Evolutionary conservation across 2,113 vertebrate species (phyloP).

Genomic region (Daboia siamensis): DNA sequence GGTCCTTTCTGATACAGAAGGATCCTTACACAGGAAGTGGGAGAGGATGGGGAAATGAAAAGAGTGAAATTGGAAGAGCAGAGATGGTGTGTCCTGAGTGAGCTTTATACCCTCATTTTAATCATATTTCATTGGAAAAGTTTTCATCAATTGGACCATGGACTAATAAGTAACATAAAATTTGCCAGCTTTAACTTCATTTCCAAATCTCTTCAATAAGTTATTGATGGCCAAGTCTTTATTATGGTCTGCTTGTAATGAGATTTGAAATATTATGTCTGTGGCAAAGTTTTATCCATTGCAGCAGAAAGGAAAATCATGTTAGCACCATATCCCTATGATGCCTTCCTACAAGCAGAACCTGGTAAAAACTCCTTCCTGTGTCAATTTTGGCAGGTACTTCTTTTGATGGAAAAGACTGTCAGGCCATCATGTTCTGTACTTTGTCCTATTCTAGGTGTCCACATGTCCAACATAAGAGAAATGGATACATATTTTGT

Average conservation of each 20-base stretch:
- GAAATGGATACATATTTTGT: not conserved
- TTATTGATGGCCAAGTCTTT: not conserved
- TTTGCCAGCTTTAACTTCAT: not conserved
- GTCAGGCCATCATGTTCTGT: not conserved
- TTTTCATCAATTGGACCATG: not conserved
- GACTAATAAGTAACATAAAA: not conserved
- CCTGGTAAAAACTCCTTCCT: not conserved
- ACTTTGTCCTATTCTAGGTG: too few species aligned
- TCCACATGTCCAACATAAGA: not conserved
- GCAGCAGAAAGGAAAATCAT: not conserved
- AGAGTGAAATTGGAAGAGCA: not conserved
- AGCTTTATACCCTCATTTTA: not conserved
- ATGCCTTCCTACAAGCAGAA: not conserved
- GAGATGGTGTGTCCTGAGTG: not conserved
- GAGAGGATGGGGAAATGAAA: not conserved
- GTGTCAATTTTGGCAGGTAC: too few species aligned
- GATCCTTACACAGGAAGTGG: not conserved
- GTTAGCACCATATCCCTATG: not conserved
- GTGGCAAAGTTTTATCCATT: not conserved
- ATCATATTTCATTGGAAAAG: not conserved
- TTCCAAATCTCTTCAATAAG: not conserved
- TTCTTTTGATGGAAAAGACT: not conserved
- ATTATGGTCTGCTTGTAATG: not conserved
- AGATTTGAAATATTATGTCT: not conserved
- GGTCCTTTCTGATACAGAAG: conserved; percentile 6